phyloP scores from a whole-genome alignment of 92 coral and sea anemone genomes.

The Parazoanthus swiftii region DNA sequence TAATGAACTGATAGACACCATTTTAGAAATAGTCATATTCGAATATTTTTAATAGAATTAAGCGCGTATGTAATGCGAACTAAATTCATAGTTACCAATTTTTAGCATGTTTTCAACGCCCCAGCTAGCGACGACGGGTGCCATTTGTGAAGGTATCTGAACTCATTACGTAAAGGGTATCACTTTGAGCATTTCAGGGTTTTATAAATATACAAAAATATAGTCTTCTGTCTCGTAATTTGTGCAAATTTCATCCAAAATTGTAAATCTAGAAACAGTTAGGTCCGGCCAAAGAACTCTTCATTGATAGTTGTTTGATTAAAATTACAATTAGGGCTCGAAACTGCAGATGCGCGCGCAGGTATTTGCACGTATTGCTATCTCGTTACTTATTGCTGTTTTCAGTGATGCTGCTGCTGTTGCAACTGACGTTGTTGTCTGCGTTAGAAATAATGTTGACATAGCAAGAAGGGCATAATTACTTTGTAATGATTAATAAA shows the following conservation, averaged over 20 bases:
- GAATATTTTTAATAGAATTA: not conserved
- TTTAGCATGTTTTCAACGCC: not conserved
- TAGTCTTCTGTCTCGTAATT: not conserved
- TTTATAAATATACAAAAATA: not conserved
- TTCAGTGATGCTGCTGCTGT: too few relatives aligned
- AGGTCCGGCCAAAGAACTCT: not conserved
- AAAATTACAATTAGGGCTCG: too few relatives aligned
- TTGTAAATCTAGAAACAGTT: not conserved
- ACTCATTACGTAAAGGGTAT: not conserved
- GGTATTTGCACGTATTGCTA: not conserved
- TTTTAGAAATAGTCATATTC: not conserved
- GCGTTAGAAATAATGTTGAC: too few relatives aligned
- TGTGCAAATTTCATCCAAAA: not conserved
- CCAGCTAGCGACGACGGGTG: not conserved
- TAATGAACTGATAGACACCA: not conserved
- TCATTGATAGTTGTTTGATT: too few relatives aligned
- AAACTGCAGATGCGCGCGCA: not conserved
- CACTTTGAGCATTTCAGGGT: not conserved
- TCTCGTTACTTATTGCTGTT: not conserved
- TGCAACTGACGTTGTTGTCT: too few relatives aligned
- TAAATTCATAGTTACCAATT: too few relatives aligned
- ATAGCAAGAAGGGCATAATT: too few relatives aligned
- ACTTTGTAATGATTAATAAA: too few relatives aligned
- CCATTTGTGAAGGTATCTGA: not conserved
- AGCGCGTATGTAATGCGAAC: not conserved